Evolutionary conservation across 1,140 invertebrate species (phyloP).

Genomic region (Leucophenga varia): DNA sequence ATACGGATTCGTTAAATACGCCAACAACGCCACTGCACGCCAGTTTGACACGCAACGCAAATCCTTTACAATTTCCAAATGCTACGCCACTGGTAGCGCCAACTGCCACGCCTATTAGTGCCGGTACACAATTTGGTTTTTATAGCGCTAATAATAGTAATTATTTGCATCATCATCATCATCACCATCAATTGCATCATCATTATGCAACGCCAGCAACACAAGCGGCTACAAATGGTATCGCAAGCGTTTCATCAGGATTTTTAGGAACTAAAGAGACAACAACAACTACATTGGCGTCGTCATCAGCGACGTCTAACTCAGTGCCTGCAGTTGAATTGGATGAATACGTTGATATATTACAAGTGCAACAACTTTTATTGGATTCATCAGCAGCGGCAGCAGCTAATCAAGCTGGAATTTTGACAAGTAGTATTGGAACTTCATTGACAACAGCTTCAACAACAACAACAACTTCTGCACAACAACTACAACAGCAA

Average conservation of each 20-base stretch:
- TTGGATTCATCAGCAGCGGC: constrained; percentile 54
- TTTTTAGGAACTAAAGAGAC: neutral
- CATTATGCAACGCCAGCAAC: constrained; percentile 4
- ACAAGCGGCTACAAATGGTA: constrained; percentile 5
- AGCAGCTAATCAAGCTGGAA: constrained; percentile 17
- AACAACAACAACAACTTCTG: constrained; percentile 19
- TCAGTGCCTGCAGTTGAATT: constrained; percentile 19
- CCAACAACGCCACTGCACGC: constrained; percentile 41
- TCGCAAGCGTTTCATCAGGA: neutral
- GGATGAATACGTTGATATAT: constrained; percentile 61
- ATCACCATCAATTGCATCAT: constrained; percentile 25
- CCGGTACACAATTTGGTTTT: constrained; percentile 22
- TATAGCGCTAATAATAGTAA: constrained; percentile 28
- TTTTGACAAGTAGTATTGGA: constrained; percentile 12
- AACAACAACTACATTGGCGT: neutral
- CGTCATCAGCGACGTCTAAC: neutral
- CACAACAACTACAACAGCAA: constrained; percentile 8
- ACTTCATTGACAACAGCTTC: neutral
- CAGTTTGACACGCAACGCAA: constrained; percentile 26
- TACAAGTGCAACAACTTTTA: constrained; percentile 60
- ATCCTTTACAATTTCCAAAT: constrained; percentile 42
- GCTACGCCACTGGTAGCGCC: constrained; percentile 32
- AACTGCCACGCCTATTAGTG: constrained; percentile 16
- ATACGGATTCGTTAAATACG: constrained; percentile 48
- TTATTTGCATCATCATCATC: constrained; percentile 17